phyloP scores from a whole-genome alignment of 2,797 vertebrate species.

The Allobates femoralis region DNA sequence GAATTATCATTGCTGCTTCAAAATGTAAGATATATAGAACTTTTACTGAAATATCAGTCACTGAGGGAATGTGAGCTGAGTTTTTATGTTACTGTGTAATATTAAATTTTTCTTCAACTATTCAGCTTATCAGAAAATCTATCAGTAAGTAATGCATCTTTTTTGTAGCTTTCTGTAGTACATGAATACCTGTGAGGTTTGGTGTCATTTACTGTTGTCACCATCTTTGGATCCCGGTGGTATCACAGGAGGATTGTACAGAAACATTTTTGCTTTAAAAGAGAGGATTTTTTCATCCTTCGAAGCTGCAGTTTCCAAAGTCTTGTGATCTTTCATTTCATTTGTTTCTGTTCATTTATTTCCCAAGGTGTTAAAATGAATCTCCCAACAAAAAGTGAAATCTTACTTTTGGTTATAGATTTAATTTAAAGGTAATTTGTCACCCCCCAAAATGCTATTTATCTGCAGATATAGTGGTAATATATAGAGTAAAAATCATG shows the following conservation, averaged over 20 bases:
- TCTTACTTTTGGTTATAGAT: not conserved
- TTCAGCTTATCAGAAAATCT: constrained; percentile 17
- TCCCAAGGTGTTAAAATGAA: not conserved
- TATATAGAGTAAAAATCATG: too few relatives aligned
- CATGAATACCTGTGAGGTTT: constrained; percentile 21
- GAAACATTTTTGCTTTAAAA: not conserved
- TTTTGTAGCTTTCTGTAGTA: constrained; percentile 16
- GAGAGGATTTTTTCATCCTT: not conserved
- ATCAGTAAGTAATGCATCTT: constrained; percentile 13
- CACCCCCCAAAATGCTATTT: too few relatives aligned
- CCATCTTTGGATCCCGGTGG: not conserved
- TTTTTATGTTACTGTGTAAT: constrained; percentile 12
- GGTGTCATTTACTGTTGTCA: constrained; percentile 25
- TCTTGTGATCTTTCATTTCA: not conserved
- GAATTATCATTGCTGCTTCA: not conserved
- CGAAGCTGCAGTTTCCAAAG: not conserved
- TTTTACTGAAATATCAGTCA: constrained; percentile 16
- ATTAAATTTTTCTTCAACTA: constrained; percentile 5
- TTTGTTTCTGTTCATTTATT: not conserved
- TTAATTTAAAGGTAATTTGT: not conserved
- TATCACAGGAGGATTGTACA: not conserved
- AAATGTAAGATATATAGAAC: constrained; percentile 12
- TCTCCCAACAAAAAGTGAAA: not conserved
- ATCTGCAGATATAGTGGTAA: too few relatives aligned
- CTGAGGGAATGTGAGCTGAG: constrained; percentile 15